A percentile compares a stretch with the other conserved stretches of the same genome.
These are phyloP conservation scores for Nasonovia ribisnigri DNA, from an alignment of 2,888 invertebrate genomes.

Conservation along the genomic window DNA sequence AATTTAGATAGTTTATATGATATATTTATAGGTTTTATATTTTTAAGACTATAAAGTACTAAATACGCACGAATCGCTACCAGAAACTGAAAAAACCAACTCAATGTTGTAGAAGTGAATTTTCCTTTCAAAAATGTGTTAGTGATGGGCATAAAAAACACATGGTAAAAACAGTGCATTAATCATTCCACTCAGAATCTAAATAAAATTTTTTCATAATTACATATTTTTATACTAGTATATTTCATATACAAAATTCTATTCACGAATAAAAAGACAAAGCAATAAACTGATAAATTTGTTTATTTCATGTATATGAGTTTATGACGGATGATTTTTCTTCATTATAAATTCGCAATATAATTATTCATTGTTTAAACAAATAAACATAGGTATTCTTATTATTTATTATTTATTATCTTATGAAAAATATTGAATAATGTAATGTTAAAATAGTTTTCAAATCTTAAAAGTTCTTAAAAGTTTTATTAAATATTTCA, in stretches of 20 bases:
- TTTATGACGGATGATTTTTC: not conserved
- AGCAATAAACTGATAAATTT: not conserved
- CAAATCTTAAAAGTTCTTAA: not conserved
- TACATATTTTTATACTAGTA: too few species aligned
- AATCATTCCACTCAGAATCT: too few species aligned
- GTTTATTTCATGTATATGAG: not conserved
- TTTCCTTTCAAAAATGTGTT: too few species aligned
- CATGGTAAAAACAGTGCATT: too few species aligned
- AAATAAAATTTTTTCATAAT: not conserved
- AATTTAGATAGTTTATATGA: too few species aligned
- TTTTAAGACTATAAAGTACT: too few species aligned
- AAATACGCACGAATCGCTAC: too few species aligned
- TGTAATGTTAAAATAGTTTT: slow-evolving; percentile 1
- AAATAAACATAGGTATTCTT: not conserved
- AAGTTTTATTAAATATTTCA: slow-evolving; percentile 31
- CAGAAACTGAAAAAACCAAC: too few species aligned
- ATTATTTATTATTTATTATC: too few species aligned
- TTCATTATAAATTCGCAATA: not conserved
- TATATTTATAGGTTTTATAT: too few species aligned
- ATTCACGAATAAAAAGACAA: not conserved
- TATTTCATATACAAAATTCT: not conserved
- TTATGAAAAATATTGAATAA: not conserved
- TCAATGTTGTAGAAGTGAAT: too few species aligned
- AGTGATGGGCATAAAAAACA: too few species aligned
- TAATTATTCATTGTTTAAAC: not conserved